phyloP scores from a whole-genome alignment of 1,140 invertebrate genomes.

The Diorhabda elongata region DNA sequence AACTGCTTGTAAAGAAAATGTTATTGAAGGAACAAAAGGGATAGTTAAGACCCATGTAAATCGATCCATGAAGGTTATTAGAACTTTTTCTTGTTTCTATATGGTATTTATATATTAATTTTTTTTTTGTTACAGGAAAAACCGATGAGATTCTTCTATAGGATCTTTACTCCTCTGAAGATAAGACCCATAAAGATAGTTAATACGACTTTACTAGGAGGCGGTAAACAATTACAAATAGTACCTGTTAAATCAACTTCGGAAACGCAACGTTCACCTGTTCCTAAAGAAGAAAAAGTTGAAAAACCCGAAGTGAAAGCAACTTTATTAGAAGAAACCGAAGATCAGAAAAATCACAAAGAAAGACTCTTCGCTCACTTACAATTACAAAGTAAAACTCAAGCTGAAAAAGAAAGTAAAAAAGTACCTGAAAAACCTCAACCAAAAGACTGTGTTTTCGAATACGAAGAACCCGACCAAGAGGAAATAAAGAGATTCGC shows the following conservation, averaged over 20 bases:
- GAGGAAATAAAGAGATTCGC: slow-evolving; percentile 45
- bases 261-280: slow-evolving; percentile 8
- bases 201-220: slow-evolving; percentile 36
- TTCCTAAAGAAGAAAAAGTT: slow-evolving; percentile 16
- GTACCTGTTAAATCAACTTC: slow-evolving; percentile 35
- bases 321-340: slow-evolving; percentile 22
- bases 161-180: slow-evolving; percentile 48
- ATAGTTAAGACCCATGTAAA: slow-evolving; percentile 8
- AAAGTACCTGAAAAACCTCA: slow-evolving; percentile 28
- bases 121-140: slow-evolving; percentile 50
- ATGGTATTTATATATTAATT: neutral
- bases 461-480: slow-evolving; percentile 44
- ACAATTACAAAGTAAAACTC: slow-evolving; percentile 40
- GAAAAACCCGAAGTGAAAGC: slow-evolving; percentile 20
- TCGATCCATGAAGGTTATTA: neutral
- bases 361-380: slow-evolving; percentile 40
- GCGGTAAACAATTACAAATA: slow-evolving; percentile 42
- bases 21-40: slow-evolving; percentile 6
- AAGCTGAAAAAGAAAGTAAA: slow-evolving; percentile 26
- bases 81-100: too few species aligned
- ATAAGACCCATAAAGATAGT: slow-evolving; percentile 44
- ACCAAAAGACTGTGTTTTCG: slow-evolving; percentile 38
- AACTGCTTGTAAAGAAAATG: slow-evolving; percentile 9
- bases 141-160: slow-evolving; percentile 62
- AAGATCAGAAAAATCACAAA: slow-evolving; percentile 35